A percentile compares a stretch with the other conserved stretches of the same genome.
Evolutionary conservation across 1,140 invertebrate species (phyloP).

Genomic region (Bombus polaris): DNA sequence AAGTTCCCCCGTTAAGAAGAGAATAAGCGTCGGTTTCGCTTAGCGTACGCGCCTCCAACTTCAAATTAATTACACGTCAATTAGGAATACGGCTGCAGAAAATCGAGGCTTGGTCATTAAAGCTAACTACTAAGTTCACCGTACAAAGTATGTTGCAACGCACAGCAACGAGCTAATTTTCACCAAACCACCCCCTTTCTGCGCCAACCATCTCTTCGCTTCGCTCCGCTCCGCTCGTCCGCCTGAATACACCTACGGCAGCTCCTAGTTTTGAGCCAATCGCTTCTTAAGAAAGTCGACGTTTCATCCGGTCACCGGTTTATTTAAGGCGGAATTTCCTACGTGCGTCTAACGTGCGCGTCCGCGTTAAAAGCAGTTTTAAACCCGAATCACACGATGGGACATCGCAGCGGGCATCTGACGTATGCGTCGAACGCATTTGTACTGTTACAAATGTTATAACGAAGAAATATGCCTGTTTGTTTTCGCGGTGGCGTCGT

Average conservation of each 20-base stretch:
- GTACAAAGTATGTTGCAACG: slow-evolving; percentile 37
- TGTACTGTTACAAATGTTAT: too few relatives aligned
- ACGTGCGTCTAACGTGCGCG: neutral
- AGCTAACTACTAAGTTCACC: slow-evolving; percentile 40
- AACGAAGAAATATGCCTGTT: too few relatives aligned
- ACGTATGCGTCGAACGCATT: too few relatives aligned
- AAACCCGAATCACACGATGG: too few relatives aligned
- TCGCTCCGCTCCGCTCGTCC: neutral
- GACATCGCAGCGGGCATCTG: too few relatives aligned
- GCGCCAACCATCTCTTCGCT: neutral
- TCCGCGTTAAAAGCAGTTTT: too few relatives aligned
- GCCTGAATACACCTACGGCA: neutral
- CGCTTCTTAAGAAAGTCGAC: slow-evolving; percentile 6
- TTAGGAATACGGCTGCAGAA: slow-evolving; percentile 49
- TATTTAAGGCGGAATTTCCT: neutral
- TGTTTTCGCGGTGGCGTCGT: too few relatives aligned
- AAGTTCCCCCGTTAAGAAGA: slow-evolving; percentile 33
- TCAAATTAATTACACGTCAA: slow-evolving; percentile 58
- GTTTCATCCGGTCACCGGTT: slow-evolving; percentile 2
- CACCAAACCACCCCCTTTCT: neutral
- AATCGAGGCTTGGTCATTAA: slow-evolving; percentile 46
- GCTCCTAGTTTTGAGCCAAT: neutral
- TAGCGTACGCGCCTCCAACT: slow-evolving; percentile 21
- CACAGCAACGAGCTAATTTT: slow-evolving; percentile 42
- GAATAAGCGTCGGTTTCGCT: slow-evolving; percentile 16